phyloP scores from a whole-genome alignment of 2,888 invertebrate genomes.

The Drosophila nigricruria region DNA sequence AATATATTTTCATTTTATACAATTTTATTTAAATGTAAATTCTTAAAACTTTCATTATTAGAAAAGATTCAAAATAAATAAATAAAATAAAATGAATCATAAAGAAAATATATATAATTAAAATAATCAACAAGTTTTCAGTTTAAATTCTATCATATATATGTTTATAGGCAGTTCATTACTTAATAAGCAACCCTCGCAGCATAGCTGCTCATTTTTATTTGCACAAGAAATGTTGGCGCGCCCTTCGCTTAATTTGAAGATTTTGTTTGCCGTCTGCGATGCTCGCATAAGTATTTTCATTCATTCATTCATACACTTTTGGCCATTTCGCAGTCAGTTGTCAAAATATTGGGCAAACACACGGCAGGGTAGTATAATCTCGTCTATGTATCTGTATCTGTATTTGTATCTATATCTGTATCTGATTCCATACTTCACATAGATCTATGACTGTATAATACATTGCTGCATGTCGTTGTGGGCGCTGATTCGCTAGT shows the following conservation, averaged over 20 bases:
- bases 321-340: constrained; percentile 59
- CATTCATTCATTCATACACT: constrained; percentile 60
- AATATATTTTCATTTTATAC: no score
- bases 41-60: no score
- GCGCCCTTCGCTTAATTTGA: constrained; percentile 61
- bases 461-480: not conserved
- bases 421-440: constrained; percentile 6
- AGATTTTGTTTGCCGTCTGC: constrained; percentile 27
- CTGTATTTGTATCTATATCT: not conserved
- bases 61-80: no score
- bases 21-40: no score
- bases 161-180: not conserved
- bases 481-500: constrained; percentile 26
- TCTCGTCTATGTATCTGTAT: constrained; percentile 16
- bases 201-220: constrained; percentile 28
- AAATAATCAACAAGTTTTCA: not conserved
- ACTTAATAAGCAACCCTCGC: not conserved
- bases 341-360: constrained; percentile 69
- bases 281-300: constrained; percentile 49
- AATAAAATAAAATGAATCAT: no score
- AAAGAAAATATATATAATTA: no score
- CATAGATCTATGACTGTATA: not conserved
- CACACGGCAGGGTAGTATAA: constrained; percentile 36
- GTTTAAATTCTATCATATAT: not conserved
- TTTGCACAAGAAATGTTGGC: constrained; percentile 45